Percentiles rank a stretch among this genome's conserved stretches.
phyloP scores from a whole-genome alignment of 2,888 invertebrate genomes.

The Zeuzera pyrina region DNA sequence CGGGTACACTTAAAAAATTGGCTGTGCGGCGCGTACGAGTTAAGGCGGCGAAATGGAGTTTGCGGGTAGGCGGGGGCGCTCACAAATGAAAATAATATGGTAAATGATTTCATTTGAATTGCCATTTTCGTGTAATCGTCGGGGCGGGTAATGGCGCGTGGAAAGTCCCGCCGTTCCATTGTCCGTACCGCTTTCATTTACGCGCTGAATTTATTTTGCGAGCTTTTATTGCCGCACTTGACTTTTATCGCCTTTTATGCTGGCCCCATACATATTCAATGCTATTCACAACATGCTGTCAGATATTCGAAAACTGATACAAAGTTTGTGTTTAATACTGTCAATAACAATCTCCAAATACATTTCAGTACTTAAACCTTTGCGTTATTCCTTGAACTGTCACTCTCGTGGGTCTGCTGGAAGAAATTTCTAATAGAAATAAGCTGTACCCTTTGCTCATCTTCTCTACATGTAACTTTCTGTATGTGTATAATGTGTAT shows the following conservation, averaged over 20 bases:
- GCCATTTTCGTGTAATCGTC: slow-evolving; percentile 45
- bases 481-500: too few relatives aligned
- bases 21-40: slow-evolving; percentile 39
- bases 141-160: slow-evolving; percentile 55
- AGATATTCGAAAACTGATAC: slow-evolving; percentile 19
- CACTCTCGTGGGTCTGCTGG: too few relatives aligned
- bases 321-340: too few relatives aligned
- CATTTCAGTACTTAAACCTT: too few relatives aligned
- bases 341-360: too few relatives aligned
- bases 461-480: too few relatives aligned
- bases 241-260: slow-evolving; percentile 46
- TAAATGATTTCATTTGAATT: slow-evolving; percentile 69
- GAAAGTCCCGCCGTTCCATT: slow-evolving; percentile 39
- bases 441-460: too few relatives aligned
- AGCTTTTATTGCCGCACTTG: slow-evolving; percentile 39
- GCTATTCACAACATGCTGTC: slow-evolving; percentile 34
- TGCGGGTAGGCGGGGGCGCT: slow-evolving; percentile 37
- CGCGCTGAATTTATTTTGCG: slow-evolving; percentile 48
- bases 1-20: slow-evolving; percentile 71
- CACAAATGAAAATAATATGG: slow-evolving; percentile 64
- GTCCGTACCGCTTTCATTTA: slow-evolving; percentile 53
- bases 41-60: slow-evolving; percentile 58
- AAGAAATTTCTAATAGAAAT: too few relatives aligned
- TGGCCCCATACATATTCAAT: slow-evolving; percentile 52
- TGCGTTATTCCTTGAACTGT: too few relatives aligned